A percentile compares a stretch with the other conserved stretches of the same genome.
phyloP scores from a whole-genome alignment of 2,113 vertebrate species.

The Orcinus orca region DNA sequence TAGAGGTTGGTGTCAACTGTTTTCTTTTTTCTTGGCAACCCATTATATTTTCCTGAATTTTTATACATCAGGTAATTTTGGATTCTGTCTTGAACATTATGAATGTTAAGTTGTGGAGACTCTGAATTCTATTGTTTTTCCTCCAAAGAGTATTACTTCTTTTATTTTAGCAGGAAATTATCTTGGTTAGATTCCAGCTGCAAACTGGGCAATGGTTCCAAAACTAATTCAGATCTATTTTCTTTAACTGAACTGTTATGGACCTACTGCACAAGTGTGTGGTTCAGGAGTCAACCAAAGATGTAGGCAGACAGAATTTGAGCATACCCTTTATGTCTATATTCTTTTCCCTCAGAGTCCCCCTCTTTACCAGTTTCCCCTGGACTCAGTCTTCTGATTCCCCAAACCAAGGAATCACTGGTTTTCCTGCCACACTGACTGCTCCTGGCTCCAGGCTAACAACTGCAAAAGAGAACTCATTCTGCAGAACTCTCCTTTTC shows the following conservation, averaged over 20 bases:
- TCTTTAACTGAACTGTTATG: not conserved
- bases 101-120: not conserved
- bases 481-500: not conserved
- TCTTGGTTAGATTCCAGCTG: not conserved
- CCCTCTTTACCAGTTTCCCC: not conserved
- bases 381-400: not conserved
- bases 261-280: not conserved
- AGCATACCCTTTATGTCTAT: not conserved
- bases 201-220: not conserved
- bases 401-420: not conserved
- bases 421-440: not conserved
- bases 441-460: not conserved
- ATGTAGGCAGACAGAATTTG: not conserved
- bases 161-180: not conserved
- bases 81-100: not conserved
- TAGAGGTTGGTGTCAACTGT: not conserved
- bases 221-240: not conserved
- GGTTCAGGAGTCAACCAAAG: not conserved
- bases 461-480: not conserved
- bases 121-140: not conserved
- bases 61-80: not conserved
- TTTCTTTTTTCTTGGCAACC: not conserved
- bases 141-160: not conserved
- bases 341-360: not conserved
- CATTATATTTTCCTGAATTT: not conserved